Base-by-base conservation (phyloP, 2,888 invertebrate species). In the Morpho deidamia region DNA sequence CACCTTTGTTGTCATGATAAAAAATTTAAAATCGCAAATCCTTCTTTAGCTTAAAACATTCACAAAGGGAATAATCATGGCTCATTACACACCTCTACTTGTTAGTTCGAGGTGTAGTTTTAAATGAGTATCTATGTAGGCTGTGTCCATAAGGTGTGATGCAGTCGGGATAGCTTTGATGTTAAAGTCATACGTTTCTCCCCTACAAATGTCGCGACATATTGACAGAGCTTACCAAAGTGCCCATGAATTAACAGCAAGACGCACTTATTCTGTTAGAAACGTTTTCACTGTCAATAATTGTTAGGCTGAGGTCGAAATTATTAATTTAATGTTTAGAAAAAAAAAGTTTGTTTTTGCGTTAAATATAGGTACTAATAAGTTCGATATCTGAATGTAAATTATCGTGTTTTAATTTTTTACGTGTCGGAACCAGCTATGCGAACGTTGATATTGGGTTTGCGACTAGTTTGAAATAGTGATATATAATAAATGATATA, bases 141-240 rank as follows among this genome's bases (percentile, higher is more conserved):
- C 71, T 72, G 55, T 58, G 58, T 58, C 55, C 74, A 71, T 71
- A 67, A 68, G 66, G 73, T 72, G 74, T 64, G 72, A 74, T 70
- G 72, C 73, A 74, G 73, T 70, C 66, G 67, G 68, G 68, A 61
- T 71, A 64, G 78, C 81, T 84, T 87, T 87, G 87, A 88, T 87
- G 80, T 84, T 76, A 81, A 82, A 86, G 75, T 80, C 80, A 83
- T 81, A 71, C 66, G 68, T 71, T 66, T 70, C 73, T 70, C 75
- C 71, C 73, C 70, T 71, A 69, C 68, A 69, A 77, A 76, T 74
- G 75, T 74, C 67, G 63, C 70, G 67, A 70, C 78, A 84, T 86
- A 83, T 87, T 87, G 81, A 85, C 86, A 77, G 63, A 72, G 69
- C 63, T 62, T 53, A 56, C 64, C 61, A 55, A 58, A 66, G 65